Percentiles rank a stretch among this genome's conserved stretches.
phyloP scores from a whole-genome alignment of 2,113 vertebrate species.

The Panurus biarmicus region DNA sequence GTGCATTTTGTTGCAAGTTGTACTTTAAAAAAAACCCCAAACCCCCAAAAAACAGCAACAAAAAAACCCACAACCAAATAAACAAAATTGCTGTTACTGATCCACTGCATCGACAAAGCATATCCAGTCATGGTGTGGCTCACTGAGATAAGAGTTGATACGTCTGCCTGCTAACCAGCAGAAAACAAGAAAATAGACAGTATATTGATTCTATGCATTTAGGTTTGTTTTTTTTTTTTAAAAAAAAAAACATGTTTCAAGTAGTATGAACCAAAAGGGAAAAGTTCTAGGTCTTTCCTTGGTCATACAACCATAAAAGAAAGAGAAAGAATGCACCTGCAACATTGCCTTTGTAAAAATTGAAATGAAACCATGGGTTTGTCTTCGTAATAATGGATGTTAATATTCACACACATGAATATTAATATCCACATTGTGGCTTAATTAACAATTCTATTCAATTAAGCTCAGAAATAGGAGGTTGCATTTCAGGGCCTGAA shows the following conservation, averaged over 20 bases:
- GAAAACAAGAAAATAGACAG: background rate
- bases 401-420: background rate
- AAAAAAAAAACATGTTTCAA: background rate
- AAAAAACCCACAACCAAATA: background rate
- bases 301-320: background rate
- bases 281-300: background rate
- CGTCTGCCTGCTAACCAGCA: background rate
- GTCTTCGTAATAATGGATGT: background rate
- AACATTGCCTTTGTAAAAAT: background rate
- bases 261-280: slow-evolving; percentile 2
- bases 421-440: background rate
- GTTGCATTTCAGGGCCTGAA: background rate
- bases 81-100: background rate
- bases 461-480: background rate
- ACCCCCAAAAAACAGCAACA: too few species aligned
- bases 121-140: background rate
- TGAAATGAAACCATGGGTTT: background rate
- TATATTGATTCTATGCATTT: background rate
- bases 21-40: background rate
- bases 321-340: background rate
- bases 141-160: background rate
- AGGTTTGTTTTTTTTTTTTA: background rate
- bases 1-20: background rate
- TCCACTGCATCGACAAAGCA: background rate
- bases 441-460: background rate